Evolutionary conservation across 2,113 vertebrate species (phyloP).

Genomic region (Semicossyphus pulcher): DNA sequence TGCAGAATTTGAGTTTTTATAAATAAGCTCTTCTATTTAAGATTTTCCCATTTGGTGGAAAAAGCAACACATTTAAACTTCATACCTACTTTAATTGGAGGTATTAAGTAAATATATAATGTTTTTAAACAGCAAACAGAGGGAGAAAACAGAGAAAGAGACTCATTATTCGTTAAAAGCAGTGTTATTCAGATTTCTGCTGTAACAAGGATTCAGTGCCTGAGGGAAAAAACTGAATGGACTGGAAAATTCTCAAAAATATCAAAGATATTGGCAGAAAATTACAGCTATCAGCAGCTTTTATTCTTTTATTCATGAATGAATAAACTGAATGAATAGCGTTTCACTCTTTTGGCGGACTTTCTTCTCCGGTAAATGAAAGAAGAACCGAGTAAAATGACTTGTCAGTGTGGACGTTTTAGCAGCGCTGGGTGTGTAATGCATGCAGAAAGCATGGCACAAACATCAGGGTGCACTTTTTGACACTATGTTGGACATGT

Average conservation of each 20-base stretch:
- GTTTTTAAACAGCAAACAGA: no score
- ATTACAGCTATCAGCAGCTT: not conserved
- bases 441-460: constrained; percentile 51
- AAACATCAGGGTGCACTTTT: not conserved
- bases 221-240: not conserved
- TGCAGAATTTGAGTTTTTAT: not conserved
- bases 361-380: not conserved
- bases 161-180: not conserved
- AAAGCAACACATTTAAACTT: no score
- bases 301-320: not conserved
- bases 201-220: not conserved
- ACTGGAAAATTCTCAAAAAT: not conserved
- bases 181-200: not conserved
- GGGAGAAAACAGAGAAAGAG: no score
- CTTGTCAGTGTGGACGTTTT: constrained; percentile 26
- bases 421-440: constrained; percentile 14
- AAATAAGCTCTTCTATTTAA: no score
- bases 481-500: constrained; percentile 37
- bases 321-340: not conserved
- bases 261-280: not conserved
- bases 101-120: no score
- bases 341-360: not conserved
- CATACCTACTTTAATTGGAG: no score
- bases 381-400: not conserved
- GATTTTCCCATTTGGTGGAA: no score